A percentile compares a stretch with the other conserved stretches of the same genome.
Conservation (phyloP, 2,113 vertebrate genomes). For the Strigops habroptila region DNA sequence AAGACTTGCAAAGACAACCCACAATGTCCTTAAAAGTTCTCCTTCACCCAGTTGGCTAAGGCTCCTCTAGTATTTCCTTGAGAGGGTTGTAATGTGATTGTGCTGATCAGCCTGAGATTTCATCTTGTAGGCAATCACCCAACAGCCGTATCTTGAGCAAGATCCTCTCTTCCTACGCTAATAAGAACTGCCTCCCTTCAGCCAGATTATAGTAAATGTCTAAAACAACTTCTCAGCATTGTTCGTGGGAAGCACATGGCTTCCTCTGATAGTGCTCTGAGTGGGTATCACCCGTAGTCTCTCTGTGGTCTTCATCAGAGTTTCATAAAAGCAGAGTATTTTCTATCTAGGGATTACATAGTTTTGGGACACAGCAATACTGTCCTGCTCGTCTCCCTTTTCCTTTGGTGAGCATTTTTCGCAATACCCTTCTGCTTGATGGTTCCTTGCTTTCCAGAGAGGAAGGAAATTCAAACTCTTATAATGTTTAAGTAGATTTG, state of each 20-base stretch:
- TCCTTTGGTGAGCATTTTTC: background rate
- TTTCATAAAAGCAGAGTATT: background rate
- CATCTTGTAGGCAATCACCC: background rate
- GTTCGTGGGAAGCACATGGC: background rate
- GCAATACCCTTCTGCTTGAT: background rate
- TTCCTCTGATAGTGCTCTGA: background rate
- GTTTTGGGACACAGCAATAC: background rate
- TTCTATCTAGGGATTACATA: background rate
- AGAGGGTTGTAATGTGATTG: background rate
- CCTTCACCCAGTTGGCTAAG: background rate
- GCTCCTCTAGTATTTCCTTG: background rate
- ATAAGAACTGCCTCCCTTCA: background rate
- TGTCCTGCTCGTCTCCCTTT: background rate
- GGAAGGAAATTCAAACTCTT: background rate
- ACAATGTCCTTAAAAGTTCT: background rate
- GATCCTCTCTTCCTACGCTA: background rate
- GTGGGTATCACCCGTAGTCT: background rate
- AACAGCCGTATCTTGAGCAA: background rate
- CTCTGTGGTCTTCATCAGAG: background rate
- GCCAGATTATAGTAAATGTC: background rate
- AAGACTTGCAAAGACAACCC: background rate
- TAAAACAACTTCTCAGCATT: background rate
- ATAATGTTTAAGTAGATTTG: background rate
- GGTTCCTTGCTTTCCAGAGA: background rate
- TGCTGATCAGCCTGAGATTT: background rate